These are phyloP conservation scores for Imbricaverruca yamaguchii DNA, from an alignment of 2,888 invertebrate genomes.

Conservation along the genomic window DNA sequence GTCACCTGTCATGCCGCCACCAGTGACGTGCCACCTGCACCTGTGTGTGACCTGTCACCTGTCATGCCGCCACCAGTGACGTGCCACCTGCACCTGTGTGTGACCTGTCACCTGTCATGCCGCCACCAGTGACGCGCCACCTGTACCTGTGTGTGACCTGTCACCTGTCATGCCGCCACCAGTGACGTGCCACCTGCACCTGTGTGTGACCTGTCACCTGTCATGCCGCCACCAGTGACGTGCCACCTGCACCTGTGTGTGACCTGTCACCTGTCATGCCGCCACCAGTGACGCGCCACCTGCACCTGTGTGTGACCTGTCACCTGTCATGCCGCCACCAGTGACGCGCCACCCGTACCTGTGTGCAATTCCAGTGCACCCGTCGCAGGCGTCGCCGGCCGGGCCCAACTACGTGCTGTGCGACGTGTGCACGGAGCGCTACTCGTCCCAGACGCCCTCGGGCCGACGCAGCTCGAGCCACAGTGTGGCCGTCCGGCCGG, in stretches of 20 bases:
- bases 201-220: no score
- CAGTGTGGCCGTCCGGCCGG: background rate
- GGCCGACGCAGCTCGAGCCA: slow-evolving; percentile 3
- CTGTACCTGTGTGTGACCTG: background rate
- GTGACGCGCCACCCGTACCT: background rate
- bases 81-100: background rate
- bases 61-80: background rate
- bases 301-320: no score
- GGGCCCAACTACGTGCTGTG: slow-evolving; percentile 49
- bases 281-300: no score
- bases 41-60: no score
- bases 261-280: no score
- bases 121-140: background rate
- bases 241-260: background rate
- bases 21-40: background rate
- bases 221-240: background rate
- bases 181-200: background rate
- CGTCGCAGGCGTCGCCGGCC: slow-evolving; percentile 28
- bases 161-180: background rate
- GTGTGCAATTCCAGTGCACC: background rate
- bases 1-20: background rate
- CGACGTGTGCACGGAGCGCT: slow-evolving; percentile 47
- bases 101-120: no score
- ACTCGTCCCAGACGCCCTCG: slow-evolving; percentile 35
- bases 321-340: background rate